These are phyloP conservation scores for Platyscapa corneri DNA, from an alignment of 1,140 invertebrate species.

Conservation along the genomic window DNA sequence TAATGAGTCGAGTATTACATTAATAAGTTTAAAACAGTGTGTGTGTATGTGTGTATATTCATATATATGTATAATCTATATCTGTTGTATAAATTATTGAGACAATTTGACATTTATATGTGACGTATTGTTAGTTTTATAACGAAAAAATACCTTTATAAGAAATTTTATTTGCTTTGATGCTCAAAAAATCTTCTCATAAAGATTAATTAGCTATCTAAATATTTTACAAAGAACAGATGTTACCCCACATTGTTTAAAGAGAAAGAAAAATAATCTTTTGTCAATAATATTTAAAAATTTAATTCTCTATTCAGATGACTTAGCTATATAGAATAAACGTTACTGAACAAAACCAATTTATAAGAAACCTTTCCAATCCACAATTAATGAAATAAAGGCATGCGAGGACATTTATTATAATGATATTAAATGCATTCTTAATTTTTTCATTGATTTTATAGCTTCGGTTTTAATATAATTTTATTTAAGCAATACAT, in stretches of 20 bases:
- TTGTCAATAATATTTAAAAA: not conserved
- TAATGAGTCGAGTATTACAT: not conserved
- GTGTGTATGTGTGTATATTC: no score
- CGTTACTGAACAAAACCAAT: not conserved
- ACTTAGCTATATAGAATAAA: not conserved
- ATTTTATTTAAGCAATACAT: no score
- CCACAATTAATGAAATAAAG: not conserved
- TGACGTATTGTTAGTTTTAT: not conserved
- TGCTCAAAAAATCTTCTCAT: not conserved
- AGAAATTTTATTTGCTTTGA: not conserved
- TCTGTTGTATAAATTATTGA: slow-evolving; percentile 1
- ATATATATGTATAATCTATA: not conserved
- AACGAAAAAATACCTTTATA: not conserved
- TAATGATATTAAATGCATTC: no score
- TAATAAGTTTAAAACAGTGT: not conserved
- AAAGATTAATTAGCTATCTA: not conserved
- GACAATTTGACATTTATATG: not conserved
- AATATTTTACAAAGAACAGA: not conserved
- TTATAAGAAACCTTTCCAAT: not conserved
- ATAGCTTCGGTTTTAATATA: no score
- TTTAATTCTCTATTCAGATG: not conserved
- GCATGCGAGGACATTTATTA: no score
- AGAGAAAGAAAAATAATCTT: slow-evolving; percentile 17
- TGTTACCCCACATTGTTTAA: slow-evolving; percentile 14
- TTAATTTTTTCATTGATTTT: no score